These are phyloP conservation scores for Artibeus jamaicensis DNA, from an alignment of 2,797 vertebrate genomes.

Conservation along the genomic window DNA sequence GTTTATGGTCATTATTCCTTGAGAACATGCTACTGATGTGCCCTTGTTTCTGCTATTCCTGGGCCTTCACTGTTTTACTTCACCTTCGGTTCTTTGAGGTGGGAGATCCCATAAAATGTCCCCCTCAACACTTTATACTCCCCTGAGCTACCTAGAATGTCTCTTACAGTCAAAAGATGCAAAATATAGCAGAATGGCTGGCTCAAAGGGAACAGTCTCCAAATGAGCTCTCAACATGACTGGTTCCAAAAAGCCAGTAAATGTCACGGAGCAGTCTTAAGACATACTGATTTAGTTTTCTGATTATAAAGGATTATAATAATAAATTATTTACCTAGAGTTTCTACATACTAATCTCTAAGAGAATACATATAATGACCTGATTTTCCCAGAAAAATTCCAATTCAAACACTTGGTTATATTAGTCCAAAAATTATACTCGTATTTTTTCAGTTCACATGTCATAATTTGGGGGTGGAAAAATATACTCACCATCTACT, in stretches of 20 bases:
- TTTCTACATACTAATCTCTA: not conserved
- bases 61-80: not conserved
- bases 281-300: not conserved
- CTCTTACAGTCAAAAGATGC: not conserved
- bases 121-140: not conserved
- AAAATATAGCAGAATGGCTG: not conserved
- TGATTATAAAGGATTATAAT: constrained; percentile 1
- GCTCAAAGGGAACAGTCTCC: not conserved
- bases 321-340: not conserved
- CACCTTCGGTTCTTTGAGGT: not conserved
- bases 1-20: not conserved
- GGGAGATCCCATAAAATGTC: not conserved
- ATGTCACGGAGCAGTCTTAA: not conserved
- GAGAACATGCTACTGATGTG: not conserved
- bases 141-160: not conserved
- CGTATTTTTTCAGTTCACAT: not conserved
- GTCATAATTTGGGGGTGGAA: not conserved
- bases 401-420: constrained; percentile 19
- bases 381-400: not conserved
- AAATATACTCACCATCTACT: constrained; percentile 35
- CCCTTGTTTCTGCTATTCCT: not conserved
- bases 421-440: constrained; percentile 3
- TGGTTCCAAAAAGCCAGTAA: not conserved
- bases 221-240: not conserved
- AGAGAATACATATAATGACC: not conserved